Evolutionary conservation across 2,888 invertebrate species (phyloP), one percentile per base, ranked within the genome.

Genomic region (Aspidiotus destructor): DNA sequence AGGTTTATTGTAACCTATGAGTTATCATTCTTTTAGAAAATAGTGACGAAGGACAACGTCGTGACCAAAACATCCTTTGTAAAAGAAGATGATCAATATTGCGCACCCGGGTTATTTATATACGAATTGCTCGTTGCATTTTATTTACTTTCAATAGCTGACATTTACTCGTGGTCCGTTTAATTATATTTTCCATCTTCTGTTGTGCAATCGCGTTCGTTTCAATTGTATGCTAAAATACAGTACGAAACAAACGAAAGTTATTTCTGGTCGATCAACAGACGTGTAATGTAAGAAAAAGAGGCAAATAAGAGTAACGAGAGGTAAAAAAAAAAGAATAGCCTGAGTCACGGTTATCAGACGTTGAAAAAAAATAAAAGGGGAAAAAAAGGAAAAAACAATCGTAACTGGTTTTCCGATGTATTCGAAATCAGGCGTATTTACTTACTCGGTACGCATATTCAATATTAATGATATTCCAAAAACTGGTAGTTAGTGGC

Each of bases 181-280:
- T 62, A 62, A 62, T 62, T 62, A 62, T 62, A 53, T 62, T 62
- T 62, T 62, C 52, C 62, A 62, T 53, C 28, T 28, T 28, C 28
- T 8, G 62, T 62, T 62, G 62, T 62, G 62, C 48, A 62, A 62
- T 41, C 15, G 57, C 57, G 57, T 17, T 57, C 57, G 57, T 17
- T 62, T 62, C 62, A 53, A 62, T 62, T 62, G 62, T 62, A 62
- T 62, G 62, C 62, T 62, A 62, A 62, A 62, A 53, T 62, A 62
- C 13, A 61, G 28, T 28, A 48, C 48, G 48, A 48, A 61, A 62
- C 62, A 40, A 62, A 62, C 53, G 48, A 62, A 57, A 62, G 48
- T 53, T 9, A 62, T 52, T 48, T n/a, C n/a, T n/a, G 48, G 48
- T n/a, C 48, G 48, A 48, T 48, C 48, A 48, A 48, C 48, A 62